Evolutionary conservation across 2,113 vertebrate genomes (phyloP), one percentile per base, ranked within the genome.

Genomic region (Pandion haliaetus): DNA sequence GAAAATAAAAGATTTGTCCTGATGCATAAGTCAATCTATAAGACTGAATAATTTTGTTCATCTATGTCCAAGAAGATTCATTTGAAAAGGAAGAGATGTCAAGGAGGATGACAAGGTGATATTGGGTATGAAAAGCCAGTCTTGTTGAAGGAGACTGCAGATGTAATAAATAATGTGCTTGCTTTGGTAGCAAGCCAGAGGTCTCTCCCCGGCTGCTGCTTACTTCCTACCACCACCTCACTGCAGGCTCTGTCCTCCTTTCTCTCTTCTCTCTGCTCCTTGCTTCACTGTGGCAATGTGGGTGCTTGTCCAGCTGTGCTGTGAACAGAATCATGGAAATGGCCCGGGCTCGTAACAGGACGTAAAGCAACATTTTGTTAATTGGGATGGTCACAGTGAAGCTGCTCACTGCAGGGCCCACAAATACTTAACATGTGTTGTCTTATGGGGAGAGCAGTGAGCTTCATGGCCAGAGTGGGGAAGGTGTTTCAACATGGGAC

Each of bases 271-370:
- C 55, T 13, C 40, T 13, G 15, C 21, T 67, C 44, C 50, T n/a
- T 4, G 17, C 45, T 29, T 12, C 0, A 2, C 38, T 25, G 40
- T 6, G n/a, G 67, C 58, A 26, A 8, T 12, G 59, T 1, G 1
- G 28, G n/a, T 1, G 1, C n/a, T 6, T 3, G 13, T 10, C 40
- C 45, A 31, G 34, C 54, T n/a, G 79, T 14, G 24, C 17, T 26
- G 31, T 3, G 42, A 8, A 21, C 25, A 17, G 47, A 26, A 13
- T 14, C 20, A 14, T 1, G 3, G 49, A 14, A 9, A 26, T 0
- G 5, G 25, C 20, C 47, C 0, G 2, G 38, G 20, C 31, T 47
- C 0, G 0, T 19, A 3, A 24, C 24, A 8, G 17, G 23, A 7
- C 62, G 52, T 4, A 14, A 59, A 55, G 28, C 17, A 20, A 7